These are phyloP conservation scores for Shinisaurus crocodilurus DNA, from an alignment of 2,113 vertebrate genomes.

Conservation along the genomic window DNA sequence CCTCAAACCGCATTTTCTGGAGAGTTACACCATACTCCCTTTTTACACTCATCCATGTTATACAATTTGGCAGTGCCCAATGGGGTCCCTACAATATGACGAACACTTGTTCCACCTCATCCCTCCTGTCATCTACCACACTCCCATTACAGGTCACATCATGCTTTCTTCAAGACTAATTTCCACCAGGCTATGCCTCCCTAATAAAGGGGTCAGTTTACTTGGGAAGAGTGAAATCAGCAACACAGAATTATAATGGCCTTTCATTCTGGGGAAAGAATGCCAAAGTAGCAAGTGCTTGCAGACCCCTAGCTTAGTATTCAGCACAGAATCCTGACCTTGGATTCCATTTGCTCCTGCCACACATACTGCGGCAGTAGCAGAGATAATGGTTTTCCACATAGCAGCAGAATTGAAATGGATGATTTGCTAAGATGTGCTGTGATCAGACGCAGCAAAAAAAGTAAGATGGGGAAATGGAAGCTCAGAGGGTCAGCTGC, in stretches of 20 bases:
- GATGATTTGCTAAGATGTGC: too few species aligned
- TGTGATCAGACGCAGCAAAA: neutral
- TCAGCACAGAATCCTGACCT: neutral
- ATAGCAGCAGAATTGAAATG: rapidly evolving
- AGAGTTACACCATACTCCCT: neutral
- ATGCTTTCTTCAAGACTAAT: neutral
- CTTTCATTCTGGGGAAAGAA: neutral
- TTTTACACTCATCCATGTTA: neutral
- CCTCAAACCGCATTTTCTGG: neutral
- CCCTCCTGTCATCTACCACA: neutral
- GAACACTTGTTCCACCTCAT: neutral
- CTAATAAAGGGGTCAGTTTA: neutral
- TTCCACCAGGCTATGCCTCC: neutral
- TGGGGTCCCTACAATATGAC: neutral
- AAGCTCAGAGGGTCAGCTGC: neutral
- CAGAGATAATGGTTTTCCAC: neutral
- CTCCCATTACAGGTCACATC: too few species aligned
- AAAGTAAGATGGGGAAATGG: neutral
- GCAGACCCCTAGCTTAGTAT: too few species aligned
- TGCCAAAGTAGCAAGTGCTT: neutral
- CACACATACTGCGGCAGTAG: neutral
- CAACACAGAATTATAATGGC: neutral
- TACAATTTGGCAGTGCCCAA: neutral
- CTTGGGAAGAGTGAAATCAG: too few species aligned
- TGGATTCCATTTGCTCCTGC: neutral